Evolutionary conservation across 2,888 invertebrate genomes (phyloP).

Genomic region (Colletes collaris): DNA sequence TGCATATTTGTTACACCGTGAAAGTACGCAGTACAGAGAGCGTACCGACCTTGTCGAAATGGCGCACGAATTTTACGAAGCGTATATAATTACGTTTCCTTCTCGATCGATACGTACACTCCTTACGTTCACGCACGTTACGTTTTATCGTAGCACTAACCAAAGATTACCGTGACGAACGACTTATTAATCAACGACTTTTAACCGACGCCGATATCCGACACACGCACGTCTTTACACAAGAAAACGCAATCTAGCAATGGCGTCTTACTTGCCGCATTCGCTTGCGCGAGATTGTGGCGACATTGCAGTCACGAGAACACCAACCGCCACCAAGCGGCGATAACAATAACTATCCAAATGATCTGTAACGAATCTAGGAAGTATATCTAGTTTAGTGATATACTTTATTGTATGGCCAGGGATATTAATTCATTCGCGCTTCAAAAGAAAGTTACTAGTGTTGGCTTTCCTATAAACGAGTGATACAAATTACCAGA

Average conservation of each 20-base stretch:
- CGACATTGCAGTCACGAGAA: constrained; percentile 6
- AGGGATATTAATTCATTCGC: background rate
- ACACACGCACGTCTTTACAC: constrained; percentile 35
- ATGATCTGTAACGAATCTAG: background rate
- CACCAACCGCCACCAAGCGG: background rate
- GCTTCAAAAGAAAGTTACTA: background rate
- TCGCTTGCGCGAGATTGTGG: constrained; percentile 32
- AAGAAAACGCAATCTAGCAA: constrained; percentile 59
- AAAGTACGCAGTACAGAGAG: constrained; percentile 52
- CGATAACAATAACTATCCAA: background rate
- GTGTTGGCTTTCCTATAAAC: too few species aligned
- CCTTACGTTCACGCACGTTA: background rate
- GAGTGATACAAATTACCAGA: too few species aligned
- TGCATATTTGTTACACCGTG: constrained; percentile 30
- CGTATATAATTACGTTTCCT: constrained; percentile 1
- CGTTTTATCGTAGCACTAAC: constrained; percentile 7
- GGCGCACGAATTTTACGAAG: constrained; percentile 38
- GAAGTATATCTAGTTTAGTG: background rate
- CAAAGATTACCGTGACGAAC: constrained; percentile 1
- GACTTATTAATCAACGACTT: constrained; percentile 18
- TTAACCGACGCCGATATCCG: constrained; percentile 20
- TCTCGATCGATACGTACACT: background rate
- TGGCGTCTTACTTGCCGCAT: constrained; percentile 67
- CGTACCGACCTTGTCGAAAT: constrained; percentile 56
- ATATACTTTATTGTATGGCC: background rate